phyloP scores from a whole-genome alignment of 2,113 vertebrate genomes.

The Rana temporaria region DNA sequence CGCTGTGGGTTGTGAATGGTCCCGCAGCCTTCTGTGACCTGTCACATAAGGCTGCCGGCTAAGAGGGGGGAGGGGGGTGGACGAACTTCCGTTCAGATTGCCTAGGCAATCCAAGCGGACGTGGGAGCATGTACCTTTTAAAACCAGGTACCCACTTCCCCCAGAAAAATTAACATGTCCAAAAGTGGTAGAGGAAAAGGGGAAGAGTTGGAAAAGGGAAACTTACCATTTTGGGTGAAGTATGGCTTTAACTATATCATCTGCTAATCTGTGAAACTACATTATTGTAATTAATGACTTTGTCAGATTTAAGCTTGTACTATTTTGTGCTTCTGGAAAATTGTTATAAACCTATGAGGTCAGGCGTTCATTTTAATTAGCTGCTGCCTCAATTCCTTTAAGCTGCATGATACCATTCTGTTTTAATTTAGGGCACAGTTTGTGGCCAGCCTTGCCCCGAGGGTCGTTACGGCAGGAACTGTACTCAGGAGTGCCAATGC shows the following conservation, averaged over 20 bases:
- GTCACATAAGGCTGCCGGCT: too few species aligned
- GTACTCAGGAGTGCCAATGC: slow-evolving; percentile 95
- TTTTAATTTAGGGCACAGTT: slow-evolving; percentile 85
- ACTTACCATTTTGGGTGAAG: too few species aligned
- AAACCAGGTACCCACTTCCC: too few species aligned
- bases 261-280: neutral
- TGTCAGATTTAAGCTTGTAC: neutral
- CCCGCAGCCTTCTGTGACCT: too few species aligned
- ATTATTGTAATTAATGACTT: neutral
- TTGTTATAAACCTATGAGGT: neutral
- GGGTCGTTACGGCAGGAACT: slow-evolving; percentile 89
- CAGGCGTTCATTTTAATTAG: slow-evolving; percentile 47
- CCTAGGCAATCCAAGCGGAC: too few species aligned
- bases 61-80: too few species aligned
- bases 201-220: too few species aligned
- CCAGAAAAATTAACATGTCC: too few species aligned
- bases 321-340: neutral
- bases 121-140: too few species aligned
- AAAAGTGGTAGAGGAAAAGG: too few species aligned
- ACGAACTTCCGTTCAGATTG: too few species aligned
- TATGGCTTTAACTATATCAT: neutral
- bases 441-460: slow-evolving; percentile 96
- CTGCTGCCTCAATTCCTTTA: slow-evolving; percentile 18
- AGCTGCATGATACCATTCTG: slow-evolving; percentile 60
- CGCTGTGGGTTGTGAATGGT: too few species aligned